A percentile compares a stretch with the other conserved stretches of the same genome.
Conservation (phyloP, 2,888 invertebrate species). For the Hofmannophila pseudospretella region DNA sequence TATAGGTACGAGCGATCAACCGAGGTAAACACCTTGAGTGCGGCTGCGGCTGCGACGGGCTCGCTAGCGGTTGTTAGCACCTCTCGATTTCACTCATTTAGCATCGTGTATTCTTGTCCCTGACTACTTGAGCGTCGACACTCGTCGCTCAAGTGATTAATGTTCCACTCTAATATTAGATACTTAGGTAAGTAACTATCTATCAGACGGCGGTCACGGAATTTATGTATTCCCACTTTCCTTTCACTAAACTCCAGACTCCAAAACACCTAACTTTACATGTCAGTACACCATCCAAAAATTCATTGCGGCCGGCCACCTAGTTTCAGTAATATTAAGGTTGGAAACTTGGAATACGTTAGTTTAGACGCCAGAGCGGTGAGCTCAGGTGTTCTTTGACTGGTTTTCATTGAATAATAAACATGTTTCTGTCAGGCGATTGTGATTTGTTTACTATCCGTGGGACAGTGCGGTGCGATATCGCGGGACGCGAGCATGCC, state of each 20-base stretch:
- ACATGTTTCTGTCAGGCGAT: conserved; percentile 43
- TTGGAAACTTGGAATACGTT: conserved; percentile 12
- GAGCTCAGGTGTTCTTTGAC: conserved; percentile 16
- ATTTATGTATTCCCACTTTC: conserved; percentile 33
- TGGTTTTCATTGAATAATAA: conserved; percentile 48
- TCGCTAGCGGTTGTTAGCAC: conserved; percentile 8
- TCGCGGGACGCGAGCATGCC: conserved; percentile 15
- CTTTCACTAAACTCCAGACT: conserved; percentile 60
- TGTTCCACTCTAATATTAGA: conserved; percentile 31
- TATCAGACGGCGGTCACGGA: conserved; percentile 33
- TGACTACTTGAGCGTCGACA: not conserved
- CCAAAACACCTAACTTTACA: conserved; percentile 45
- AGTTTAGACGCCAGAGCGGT: conserved; percentile 7
- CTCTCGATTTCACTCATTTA: conserved; percentile 17
- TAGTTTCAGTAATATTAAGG: conserved; percentile 5
- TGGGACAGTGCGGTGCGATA: conserved; percentile 11
- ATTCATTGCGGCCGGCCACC: conserved; percentile 52
- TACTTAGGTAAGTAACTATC: too few relatives aligned
- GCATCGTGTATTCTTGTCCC: not conserved
- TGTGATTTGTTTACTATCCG: conserved; percentile 55
- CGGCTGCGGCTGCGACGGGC: not conserved
- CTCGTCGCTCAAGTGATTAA: conserved; percentile 15
- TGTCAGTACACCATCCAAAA: conserved; percentile 37
- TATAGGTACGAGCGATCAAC: conserved; percentile 2
- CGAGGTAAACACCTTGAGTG: conserved; percentile 2